A percentile compares a stretch with the other conserved stretches of the same genome.
Evolutionary conservation across 2,113 vertebrate genomes (phyloP).

Genomic region (Ascaphus truei): DNA sequence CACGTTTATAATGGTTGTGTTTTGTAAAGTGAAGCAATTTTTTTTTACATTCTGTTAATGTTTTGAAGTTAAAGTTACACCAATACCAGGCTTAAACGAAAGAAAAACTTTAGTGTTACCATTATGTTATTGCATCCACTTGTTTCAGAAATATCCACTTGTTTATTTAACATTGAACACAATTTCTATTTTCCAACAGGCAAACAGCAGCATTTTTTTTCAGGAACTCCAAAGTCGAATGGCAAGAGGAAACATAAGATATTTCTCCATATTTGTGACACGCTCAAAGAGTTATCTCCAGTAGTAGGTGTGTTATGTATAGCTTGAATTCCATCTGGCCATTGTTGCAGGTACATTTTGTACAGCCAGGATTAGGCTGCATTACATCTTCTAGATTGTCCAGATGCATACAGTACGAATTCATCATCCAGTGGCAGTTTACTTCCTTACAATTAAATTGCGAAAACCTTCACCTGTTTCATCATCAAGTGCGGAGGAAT

Average conservation of each 20-base stretch:
- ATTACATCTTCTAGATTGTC: neutral
- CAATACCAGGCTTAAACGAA: too few relatives aligned
- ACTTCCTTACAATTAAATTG: neutral
- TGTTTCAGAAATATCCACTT: neutral
- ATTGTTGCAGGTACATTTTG: neutral
- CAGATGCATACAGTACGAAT: neutral
- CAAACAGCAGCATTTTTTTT: neutral
- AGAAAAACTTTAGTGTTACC: conserved; percentile 4
- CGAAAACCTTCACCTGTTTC: neutral
- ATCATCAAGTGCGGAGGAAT: neutral
- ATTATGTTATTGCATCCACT: neutral
- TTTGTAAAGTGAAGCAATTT: neutral
- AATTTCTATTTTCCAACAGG: neutral
- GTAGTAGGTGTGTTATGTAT: neutral
- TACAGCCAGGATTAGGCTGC: neutral
- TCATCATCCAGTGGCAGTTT: neutral
- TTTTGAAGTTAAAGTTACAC: neutral
- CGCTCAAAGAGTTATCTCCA: too few relatives aligned
- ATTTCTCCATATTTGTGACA: neutral
- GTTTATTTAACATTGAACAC: neutral
- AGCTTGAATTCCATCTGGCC: neutral
- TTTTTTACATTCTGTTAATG: neutral
- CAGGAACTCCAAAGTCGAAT: neutral
- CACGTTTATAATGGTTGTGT: neutral
- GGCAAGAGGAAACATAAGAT: neutral